Evolutionary conservation across 2,797 vertebrate species (phyloP).

Genomic region (Cuniculus paca): DNA sequence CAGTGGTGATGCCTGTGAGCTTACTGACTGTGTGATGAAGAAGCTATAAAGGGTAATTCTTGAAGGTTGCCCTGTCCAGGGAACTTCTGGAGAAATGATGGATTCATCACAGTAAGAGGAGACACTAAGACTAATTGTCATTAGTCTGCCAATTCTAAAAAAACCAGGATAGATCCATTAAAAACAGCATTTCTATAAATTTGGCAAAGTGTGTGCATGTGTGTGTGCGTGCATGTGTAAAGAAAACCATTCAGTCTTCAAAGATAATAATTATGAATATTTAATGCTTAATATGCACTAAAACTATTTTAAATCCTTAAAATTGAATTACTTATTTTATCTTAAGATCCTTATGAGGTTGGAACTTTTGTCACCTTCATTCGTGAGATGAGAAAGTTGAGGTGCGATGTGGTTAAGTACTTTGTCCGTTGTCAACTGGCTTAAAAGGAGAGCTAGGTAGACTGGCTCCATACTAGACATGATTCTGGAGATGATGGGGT

Average conservation of each 20-base stretch:
- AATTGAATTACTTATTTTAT: conserved; percentile 32
- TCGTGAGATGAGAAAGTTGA: conserved; percentile 36
- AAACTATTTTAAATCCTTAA: conserved; percentile 51
- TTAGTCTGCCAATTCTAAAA: conserved; percentile 5
- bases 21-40: conserved; percentile 18
- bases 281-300: not conserved
- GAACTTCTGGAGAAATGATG: conserved; percentile 1
- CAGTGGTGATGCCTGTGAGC: not conserved
- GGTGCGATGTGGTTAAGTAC: not conserved
- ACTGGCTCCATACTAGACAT: not conserved
- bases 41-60: not conserved
- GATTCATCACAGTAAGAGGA: not conserved
- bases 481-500: not conserved
- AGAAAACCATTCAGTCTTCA: not conserved
- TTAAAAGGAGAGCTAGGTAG: not conserved
- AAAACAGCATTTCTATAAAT: conserved; percentile 28
- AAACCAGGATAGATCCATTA: not conserved
- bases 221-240: not conserved
- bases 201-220: not conserved
- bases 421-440: not conserved
- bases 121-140: not conserved
- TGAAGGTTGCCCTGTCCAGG: not conserved
- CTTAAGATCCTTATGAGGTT: not conserved
- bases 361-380: conserved; percentile 30
- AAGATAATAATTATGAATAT: conserved; percentile 24